A percentile compares a stretch with the other conserved stretches of the same genome.
Evolutionary conservation across 2,113 vertebrate species (phyloP).

Genomic region (Oenanthe oenanthe): DNA sequence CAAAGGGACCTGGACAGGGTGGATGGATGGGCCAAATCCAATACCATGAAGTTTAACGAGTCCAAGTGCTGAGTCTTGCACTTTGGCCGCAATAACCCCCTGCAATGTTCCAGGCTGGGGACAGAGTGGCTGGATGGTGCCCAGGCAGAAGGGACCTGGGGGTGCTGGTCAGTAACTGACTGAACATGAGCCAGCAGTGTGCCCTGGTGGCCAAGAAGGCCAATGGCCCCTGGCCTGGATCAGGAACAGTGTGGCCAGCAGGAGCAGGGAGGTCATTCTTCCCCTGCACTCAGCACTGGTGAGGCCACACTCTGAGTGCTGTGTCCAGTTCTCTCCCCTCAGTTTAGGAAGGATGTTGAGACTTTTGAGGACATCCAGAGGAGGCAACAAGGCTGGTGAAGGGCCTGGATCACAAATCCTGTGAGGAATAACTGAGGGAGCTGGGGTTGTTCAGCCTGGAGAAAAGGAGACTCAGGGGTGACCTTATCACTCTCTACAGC

Average conservation of each 20-base stretch:
- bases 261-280: not conserved
- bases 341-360: not conserved
- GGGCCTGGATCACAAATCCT: not conserved
- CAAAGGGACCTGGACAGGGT: not conserved
- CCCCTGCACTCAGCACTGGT: not conserved
- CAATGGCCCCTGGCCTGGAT: not conserved
- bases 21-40: not conserved
- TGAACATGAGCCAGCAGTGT: not conserved
- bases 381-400: not conserved
- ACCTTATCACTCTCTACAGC: not conserved
- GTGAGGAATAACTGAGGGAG: not conserved
- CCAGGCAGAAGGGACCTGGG: not conserved
- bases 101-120: not conserved
- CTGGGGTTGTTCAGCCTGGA: not conserved
- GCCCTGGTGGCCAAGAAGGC: accelerated
- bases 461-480: not conserved
- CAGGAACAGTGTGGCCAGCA: not conserved
- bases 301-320: not conserved
- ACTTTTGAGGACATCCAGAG: not conserved
- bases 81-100: not conserved
- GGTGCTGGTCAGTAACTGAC: accelerated
- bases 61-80: not conserved
- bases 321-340: not conserved
- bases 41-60: not conserved
- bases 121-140: not conserved